Conservation (phyloP, 2,888 invertebrate species). For the Silvanus unidentatus region DNA sequence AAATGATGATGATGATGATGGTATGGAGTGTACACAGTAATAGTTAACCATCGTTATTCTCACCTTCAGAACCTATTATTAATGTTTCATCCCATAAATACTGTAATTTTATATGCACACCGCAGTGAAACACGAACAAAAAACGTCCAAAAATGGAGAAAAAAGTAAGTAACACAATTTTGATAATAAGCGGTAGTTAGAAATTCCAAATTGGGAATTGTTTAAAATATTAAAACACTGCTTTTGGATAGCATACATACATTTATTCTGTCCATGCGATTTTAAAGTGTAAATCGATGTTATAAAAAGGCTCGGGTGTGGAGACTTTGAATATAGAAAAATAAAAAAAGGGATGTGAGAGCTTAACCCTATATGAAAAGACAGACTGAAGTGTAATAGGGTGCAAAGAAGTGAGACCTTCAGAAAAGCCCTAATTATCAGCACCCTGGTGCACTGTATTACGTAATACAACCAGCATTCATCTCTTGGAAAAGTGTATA, state of each 20-base stretch:
- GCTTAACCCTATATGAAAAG: constrained; percentile 31
- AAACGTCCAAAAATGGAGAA: background rate
- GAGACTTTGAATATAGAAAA: background rate
- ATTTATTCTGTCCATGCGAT: too few species aligned
- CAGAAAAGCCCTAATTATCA: constrained; percentile 44
- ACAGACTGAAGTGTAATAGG: constrained; percentile 32
- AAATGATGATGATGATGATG: too few species aligned
- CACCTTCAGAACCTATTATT: constrained; percentile 5
- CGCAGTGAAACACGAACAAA: background rate
- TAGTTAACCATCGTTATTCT: constrained; percentile 3
- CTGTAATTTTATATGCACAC: constrained; percentile 2
- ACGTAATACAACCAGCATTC: background rate
- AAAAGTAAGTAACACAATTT: background rate
- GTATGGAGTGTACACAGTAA: constrained; percentile 2
- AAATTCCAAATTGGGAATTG: background rate
- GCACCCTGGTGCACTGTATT: constrained; percentile 29
- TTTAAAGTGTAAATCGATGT: background rate
- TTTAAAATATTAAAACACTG: background rate
- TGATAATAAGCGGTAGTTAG: constrained; percentile 1
- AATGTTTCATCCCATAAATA: constrained; percentile 4
- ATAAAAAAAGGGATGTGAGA: constrained; percentile 19
- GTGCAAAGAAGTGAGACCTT: constrained; percentile 34
- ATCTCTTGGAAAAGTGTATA: background rate
- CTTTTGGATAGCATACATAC: too few species aligned
- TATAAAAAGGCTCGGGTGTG: background rate